Evolutionary conservation across 2,113 vertebrate species (phyloP).

Genomic region (Pan paniscus): DNA sequence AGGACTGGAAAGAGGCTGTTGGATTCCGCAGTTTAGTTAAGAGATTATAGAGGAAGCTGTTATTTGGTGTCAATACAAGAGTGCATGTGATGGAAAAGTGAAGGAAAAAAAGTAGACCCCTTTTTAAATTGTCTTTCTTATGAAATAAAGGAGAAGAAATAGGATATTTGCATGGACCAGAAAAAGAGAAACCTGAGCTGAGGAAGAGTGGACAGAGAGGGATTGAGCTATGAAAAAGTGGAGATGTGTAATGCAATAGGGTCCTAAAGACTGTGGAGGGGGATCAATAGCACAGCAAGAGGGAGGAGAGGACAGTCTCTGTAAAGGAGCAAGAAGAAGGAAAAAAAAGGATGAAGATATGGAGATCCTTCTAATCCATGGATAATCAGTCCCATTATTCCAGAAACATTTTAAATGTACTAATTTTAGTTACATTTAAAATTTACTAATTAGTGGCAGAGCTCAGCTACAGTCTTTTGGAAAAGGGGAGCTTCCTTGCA

Average conservation of each 20-base stretch:
- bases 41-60: neutral
- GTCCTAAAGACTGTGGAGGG: neutral
- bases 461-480: neutral
- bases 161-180: neutral
- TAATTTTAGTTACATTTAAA: neutral
- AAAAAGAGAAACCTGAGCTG: neutral
- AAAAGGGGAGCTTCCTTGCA: neutral
- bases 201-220: neutral
- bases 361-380: neutral
- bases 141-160: neutral
- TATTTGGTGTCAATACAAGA: neutral
- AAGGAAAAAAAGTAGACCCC: neutral
- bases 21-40: neutral
- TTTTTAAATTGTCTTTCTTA: neutral
- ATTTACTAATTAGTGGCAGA: neutral
- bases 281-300: no score
- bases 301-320: neutral
- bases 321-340: neutral
- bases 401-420: neutral
- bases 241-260: neutral
- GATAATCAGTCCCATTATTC: neutral
- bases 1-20: neutral
- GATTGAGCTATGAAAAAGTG: neutral
- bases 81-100: neutral
- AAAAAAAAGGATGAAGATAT: neutral